A percentile compares a stretch with the other conserved stretches of the same genome.
These are phyloP conservation scores for Hydrochoerus hydrochaeris DNA, from an alignment of 2,113 vertebrate species.

Conservation along the genomic window DNA sequence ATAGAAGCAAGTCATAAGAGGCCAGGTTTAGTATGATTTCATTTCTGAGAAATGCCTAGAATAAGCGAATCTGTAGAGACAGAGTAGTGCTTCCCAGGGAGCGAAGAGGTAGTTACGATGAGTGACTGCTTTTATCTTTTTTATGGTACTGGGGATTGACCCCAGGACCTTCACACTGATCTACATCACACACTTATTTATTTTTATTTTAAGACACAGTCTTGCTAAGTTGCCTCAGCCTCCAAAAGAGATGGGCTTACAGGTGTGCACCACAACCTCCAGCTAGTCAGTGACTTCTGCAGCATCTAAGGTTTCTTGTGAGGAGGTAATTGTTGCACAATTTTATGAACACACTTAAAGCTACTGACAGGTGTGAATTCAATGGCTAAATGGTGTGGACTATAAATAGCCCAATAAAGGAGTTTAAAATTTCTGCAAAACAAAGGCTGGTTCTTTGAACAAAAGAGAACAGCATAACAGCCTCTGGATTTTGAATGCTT, in stretches of 20 bases:
- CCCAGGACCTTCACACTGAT: not conserved
- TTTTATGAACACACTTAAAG: not conserved
- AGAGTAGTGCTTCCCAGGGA: not conserved
- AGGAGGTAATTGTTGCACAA: not conserved
- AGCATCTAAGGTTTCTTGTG: not conserved
- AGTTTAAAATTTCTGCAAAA: not conserved
- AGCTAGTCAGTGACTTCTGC: not conserved
- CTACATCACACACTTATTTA: not conserved
- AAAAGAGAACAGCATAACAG: not conserved
- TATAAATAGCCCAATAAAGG: not conserved
- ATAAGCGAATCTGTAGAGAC: not conserved
- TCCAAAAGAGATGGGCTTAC: not conserved
- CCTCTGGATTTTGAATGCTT: not conserved
- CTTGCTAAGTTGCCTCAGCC: not conserved
- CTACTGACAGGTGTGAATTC: not conserved
- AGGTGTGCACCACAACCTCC: not conserved
- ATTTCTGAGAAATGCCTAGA: not conserved
- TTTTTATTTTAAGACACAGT: not conserved
- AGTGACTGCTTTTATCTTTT: not conserved
- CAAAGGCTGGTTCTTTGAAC: not conserved
- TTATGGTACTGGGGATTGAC: not conserved
- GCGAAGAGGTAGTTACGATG: not conserved
- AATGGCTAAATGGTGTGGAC: not conserved
- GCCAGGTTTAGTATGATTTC: not conserved
- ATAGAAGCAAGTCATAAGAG: not conserved